These are phyloP conservation scores for Hyposmocoma kahamanoa DNA, from an alignment of 1,140 invertebrate species.

Conservation along the genomic window DNA sequence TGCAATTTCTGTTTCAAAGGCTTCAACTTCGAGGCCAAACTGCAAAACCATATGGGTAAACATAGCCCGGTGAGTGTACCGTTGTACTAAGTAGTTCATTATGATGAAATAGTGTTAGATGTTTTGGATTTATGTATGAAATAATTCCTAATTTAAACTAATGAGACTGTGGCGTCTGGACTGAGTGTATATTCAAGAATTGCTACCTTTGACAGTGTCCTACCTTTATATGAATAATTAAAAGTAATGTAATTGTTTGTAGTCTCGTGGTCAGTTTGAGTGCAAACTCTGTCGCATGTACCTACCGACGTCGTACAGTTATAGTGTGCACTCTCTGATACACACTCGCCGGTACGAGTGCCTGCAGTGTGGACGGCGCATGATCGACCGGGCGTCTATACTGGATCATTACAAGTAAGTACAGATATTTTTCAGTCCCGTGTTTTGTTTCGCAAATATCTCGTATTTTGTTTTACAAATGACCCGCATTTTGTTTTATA, in stretches of 20 bases:
- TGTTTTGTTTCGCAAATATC: too few species aligned
- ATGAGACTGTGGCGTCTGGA: too few species aligned
- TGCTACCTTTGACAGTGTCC: too few species aligned
- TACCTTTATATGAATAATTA: too few species aligned
- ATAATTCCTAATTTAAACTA: too few species aligned
- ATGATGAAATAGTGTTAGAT: too few species aligned
- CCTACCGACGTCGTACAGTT: slow-evolving; percentile 48
- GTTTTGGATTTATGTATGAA: too few species aligned
- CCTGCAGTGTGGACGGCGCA: slow-evolving; percentile 31
- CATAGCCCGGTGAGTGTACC: slow-evolving; percentile 56
- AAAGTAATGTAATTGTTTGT: slow-evolving; percentile 1
- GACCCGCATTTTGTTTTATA: too few species aligned
- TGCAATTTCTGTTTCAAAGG: slow-evolving; percentile 56
- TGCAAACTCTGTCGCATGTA: slow-evolving; percentile 48
- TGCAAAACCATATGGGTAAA: slow-evolving; percentile 60
- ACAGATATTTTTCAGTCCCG: too few species aligned
- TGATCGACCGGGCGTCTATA: slow-evolving; percentile 45
- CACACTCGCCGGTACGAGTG: slow-evolving; percentile 53
- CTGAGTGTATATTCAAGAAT: too few species aligned
- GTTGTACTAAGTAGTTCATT: too few species aligned
- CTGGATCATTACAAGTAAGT: slow-evolving; percentile 48
- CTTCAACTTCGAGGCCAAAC: slow-evolving; percentile 51
- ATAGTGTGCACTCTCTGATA: slow-evolving; percentile 41
- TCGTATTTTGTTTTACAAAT: too few species aligned
- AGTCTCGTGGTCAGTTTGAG: slow-evolving; percentile 45